Base-by-base conservation (phyloP, 1,140 invertebrate species). In the Brachionus koreanus region DNA sequence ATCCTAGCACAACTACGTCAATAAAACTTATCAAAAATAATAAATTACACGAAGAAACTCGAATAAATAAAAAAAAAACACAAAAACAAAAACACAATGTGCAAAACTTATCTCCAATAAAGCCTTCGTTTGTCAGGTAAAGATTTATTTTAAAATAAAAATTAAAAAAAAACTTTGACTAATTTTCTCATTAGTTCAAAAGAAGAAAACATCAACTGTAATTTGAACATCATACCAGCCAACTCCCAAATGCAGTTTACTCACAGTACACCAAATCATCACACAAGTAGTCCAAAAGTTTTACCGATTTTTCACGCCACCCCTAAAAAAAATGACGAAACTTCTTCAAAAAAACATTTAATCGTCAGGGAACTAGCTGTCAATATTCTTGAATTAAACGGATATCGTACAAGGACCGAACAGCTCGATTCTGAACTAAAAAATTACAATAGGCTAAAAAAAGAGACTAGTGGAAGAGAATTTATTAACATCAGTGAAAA, bases 91-190 rank as follows among this genome's bases (percentile, higher is more conserved):
- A 79, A 42, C 7, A 79, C 35, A 79, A 79, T 79, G 76, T 65
- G 33, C 76, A 57, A 65, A 65, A 57, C 42, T 63, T 79, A 65
- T 79, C 76, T 12, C 76, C 76, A 65, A 79, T 79, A 39, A 79
- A 79, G 33, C 76, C 76, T 7, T 39, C 33, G 5, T 79, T 79
- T 61, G 76, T 79, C 29, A 79, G 39, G 76, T 79, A 61, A 16
- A 35, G 37, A 16, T 16, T 49, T 49, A 33, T 77, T 42, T 43
- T 29, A 46, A 9, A 75, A 43, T 23, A 29, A 37, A 37, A 52
- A 2, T 13, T n/a, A 43, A 43, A 19, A 43, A 23, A 52, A n/a
- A 19, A 65, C 10, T 12, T 29, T 35, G 6, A 25, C 4, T n/a
- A 35, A 46, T 23, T 77, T 5, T 37, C 52, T 57, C 2, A 19